Base-by-base conservation (phyloP, 1,140 invertebrate species). In the Notospermus geniculatus region DNA sequence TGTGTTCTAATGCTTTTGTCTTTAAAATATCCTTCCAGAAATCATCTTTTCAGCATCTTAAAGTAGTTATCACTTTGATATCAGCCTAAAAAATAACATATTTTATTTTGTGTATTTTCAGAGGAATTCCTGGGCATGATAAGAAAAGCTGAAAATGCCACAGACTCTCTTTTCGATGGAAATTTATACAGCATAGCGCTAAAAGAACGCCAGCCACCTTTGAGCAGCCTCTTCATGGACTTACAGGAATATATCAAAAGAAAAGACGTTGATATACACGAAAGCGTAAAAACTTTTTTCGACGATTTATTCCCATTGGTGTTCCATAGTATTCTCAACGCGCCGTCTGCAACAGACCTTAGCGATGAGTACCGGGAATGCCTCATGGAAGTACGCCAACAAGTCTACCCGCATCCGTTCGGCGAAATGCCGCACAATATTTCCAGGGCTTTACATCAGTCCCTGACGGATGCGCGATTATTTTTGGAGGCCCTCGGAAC, bases 401-500 rank as follows among this genome's bases (percentile, higher is more conserved):
- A 88, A 11, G 86, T 94, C 0, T 84, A 87, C 62, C 91, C 92
- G 0, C 85, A 88, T 66, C 92, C 92, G 0, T 95, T 94, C 76
- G 89, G 89, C 23, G 88, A 89, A 46, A 86, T 90, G 46, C 91
- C 91, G 0, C 85, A 86, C 50, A 86, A 88, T 70, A 84, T 93
- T 43, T 83, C 84, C 2, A 74, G 81, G 15, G 87, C 87, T 25
- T 81, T 94, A 1, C 83, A 86, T 36, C 88, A 88, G 66, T 90
- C 89, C 36, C 80, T 93, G 17, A 87, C 89, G 69, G 88, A 89
- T 2, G 89, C 89, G 0, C 85, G 88, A 5, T 86, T 90, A 0
- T 85, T 94, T 41, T 61, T 80, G 17, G 74, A 80, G 32, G 76
- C 81, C 13, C 65, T 84, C 17, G 61, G 84, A 84, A 54, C 90